A percentile compares a stretch with the other conserved stretches of the same genome.
Conservation (phyloP, 2,888 invertebrate species). For the Ophion obscuratus region DNA sequence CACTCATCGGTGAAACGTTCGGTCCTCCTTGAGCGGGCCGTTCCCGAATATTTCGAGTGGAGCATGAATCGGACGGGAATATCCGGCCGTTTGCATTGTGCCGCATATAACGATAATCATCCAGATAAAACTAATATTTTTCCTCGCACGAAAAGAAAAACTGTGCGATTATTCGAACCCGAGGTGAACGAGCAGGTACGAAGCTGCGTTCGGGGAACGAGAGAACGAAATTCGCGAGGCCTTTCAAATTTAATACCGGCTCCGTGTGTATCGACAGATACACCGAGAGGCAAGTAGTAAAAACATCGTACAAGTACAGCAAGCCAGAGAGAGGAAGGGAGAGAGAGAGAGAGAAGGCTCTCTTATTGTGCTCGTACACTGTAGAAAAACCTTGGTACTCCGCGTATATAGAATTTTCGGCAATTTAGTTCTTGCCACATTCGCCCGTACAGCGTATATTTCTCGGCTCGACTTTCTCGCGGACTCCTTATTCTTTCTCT, state of each 20-base stretch:
- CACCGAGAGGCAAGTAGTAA: constrained; percentile 6
- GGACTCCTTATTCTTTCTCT: constrained; percentile 20
- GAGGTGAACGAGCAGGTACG: background rate
- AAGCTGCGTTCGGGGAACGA: background rate
- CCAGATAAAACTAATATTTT: constrained; percentile 19
- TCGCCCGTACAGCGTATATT: background rate
- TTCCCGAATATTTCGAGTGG: constrained; percentile 23
- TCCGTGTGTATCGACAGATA: background rate
- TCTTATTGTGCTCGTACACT: background rate
- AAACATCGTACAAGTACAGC: constrained; percentile 7
- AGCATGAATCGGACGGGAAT: constrained; percentile 10
- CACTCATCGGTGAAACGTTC: background rate
- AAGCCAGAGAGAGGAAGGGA: background rate
- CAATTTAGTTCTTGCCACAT: constrained; percentile 25
- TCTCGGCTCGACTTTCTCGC: background rate
- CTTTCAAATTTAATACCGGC: constrained; percentile 6
- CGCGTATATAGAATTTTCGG: constrained; percentile 16
- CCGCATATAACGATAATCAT: background rate
- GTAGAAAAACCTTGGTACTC: constrained; percentile 20
- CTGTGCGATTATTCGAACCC: background rate
- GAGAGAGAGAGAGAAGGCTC: background rate
- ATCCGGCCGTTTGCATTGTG: background rate
- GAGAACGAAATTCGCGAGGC: background rate
- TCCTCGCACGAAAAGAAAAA: constrained; percentile 5
- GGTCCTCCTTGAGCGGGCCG: background rate